A percentile compares a stretch with the other conserved stretches of the same genome.
These are phyloP conservation scores for Chrysolina americana DNA, from an alignment of 2,888 invertebrate genomes.

Conservation along the genomic window DNA sequence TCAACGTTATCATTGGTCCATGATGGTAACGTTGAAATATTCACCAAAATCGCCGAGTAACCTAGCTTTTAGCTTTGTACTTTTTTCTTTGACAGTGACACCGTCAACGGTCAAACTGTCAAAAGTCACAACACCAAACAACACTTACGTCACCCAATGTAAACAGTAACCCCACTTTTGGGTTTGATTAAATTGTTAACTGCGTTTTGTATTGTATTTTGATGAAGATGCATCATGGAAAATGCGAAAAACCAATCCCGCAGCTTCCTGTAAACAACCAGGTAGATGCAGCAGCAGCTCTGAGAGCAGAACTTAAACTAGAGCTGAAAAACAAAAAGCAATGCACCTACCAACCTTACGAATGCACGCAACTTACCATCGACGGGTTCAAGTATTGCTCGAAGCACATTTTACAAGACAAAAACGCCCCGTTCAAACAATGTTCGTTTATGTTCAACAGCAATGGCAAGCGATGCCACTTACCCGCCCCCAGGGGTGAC, in stretches of 20 bases:
- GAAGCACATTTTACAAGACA: constrained; percentile 88
- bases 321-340: constrained; percentile 76
- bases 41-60: no score
- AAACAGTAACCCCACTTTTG: no score
- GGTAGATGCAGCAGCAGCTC: constrained; percentile 54
- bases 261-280: neutral
- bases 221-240: neutral
- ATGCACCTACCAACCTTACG: constrained; percentile 77
- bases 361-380: constrained; percentile 78
- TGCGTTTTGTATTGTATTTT: no score
- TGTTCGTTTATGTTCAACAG: constrained; percentile 80
- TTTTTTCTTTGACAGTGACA: no score
- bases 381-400: constrained; percentile 84
- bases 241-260: neutral
- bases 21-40: no score
- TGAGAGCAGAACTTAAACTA: constrained; percentile 73
- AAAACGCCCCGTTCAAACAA: constrained; percentile 86
- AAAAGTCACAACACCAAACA: no score
- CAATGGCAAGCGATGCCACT: constrained; percentile 82
- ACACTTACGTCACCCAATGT: no score
- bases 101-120: no score
- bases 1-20: no score
- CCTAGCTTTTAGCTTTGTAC: no score
- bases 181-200: no score
- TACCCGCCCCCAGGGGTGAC: constrained; percentile 82